Conservation (phyloP, 64 coral and sea anemone species). For the Astreopora myriophthalma region DNA sequence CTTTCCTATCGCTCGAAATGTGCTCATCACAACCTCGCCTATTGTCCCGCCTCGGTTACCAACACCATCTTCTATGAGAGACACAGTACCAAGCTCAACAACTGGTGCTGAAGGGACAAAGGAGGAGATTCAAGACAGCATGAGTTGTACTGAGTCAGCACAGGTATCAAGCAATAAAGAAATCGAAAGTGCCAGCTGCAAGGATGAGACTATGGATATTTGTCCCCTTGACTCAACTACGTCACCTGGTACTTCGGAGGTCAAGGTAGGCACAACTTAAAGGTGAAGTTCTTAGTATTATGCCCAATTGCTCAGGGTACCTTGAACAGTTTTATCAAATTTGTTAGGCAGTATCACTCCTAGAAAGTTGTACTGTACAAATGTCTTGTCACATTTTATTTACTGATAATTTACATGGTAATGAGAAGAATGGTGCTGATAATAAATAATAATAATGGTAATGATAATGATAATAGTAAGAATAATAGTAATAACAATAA, state of each 20-base stretch:
- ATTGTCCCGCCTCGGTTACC: slow-evolving; percentile 64
- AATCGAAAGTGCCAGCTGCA: slow-evolving; percentile 9
- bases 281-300: too few species aligned
- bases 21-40: slow-evolving; percentile 71
- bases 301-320: too few species aligned
- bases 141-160: slow-evolving; percentile 74
- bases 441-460: too few species aligned
- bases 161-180: slow-evolving; percentile 37
- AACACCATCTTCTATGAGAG: slow-evolving; percentile 64
- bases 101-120: slow-evolving; percentile 68
- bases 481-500: too few species aligned
- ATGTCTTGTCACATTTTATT: neutral
- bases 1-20: slow-evolving; percentile 32
- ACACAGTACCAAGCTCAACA: slow-evolving; percentile 74
- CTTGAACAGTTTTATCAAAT: too few species aligned
- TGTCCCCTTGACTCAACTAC: slow-evolving; percentile 89
- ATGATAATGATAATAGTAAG: too few species aligned
- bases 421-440: too few species aligned
- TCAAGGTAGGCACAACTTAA: slow-evolving; percentile 24
- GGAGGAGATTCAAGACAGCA: slow-evolving; percentile 63
- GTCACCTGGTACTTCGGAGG: slow-evolving; percentile 74
- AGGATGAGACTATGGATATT: slow-evolving; percentile 81
- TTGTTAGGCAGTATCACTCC: too few species aligned
- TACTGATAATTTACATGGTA: too few species aligned
- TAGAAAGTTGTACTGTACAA: neutral